Percentiles rank a stretch among this genome's conserved stretches.
phyloP scores from a whole-genome alignment of 2,113 vertebrate species.

The Dipodomys ordii region DNA sequence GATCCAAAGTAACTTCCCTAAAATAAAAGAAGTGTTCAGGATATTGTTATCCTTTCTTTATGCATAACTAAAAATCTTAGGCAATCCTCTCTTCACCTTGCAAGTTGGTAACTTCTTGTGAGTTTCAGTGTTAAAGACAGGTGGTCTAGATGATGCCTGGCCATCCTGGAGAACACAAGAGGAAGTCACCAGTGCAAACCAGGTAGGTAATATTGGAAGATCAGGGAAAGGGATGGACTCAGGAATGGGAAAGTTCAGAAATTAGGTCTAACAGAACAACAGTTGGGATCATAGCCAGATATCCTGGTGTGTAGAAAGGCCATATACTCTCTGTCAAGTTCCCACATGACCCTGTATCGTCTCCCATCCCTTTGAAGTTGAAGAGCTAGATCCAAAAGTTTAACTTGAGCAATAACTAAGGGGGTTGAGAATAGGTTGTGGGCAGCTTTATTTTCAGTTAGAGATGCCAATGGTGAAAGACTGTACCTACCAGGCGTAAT shows the following conservation, averaged over 20 bases:
- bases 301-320: neutral
- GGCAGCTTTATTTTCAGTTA: neutral
- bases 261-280: neutral
- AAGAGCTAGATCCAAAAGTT: neutral
- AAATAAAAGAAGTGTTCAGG: neutral
- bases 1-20: constrained; percentile 87
- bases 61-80: neutral
- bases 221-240: neutral
- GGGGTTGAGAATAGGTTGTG: neutral
- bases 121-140: constrained; percentile 84
- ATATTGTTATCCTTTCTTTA: neutral
- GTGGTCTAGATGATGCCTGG: constrained; percentile 83
- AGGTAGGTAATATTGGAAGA: neutral
- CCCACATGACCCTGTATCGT: neutral
- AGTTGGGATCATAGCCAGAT: neutral
- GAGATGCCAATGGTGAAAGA: neutral
- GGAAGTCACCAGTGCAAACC: neutral
- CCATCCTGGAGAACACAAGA: constrained; percentile 87
- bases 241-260: neutral
- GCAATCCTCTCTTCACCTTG: constrained; percentile 84
- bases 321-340: neutral
- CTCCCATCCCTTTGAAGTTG: neutral
- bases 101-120: constrained; percentile 86
- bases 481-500: constrained; percentile 88
- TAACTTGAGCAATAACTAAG: neutral